Conservation (phyloP, 2,113 vertebrate genomes). For the Ophiodon elongatus region DNA sequence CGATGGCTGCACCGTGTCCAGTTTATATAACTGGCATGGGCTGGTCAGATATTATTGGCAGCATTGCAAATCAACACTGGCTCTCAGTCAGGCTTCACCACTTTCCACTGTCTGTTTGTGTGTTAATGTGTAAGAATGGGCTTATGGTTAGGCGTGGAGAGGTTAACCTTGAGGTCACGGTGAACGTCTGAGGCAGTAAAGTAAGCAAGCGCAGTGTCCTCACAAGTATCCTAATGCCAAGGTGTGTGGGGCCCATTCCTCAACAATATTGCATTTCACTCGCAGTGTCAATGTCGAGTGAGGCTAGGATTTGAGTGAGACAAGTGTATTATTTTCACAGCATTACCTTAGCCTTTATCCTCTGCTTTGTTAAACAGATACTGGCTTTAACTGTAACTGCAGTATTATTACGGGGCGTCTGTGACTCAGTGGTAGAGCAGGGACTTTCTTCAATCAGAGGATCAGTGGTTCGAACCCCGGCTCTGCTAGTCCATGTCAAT, state of each 20-base stretch:
- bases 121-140: conserved; percentile 60
- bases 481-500: too few species aligned
- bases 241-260: conserved; percentile 33
- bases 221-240: background rate
- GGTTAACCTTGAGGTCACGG: conserved; percentile 16
- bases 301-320: conserved; percentile 19
- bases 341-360: background rate
- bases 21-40: conserved; percentile 37
- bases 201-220: background rate
- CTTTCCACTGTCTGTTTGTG: conserved; percentile 53
- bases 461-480: too few species aligned
- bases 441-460: too few species aligned
- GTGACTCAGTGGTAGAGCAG: too few species aligned
- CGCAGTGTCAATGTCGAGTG: conserved; percentile 17
- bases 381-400: background rate
- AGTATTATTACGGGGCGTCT: background rate
- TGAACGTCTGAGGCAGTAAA: conserved; percentile 14
- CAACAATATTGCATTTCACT: conserved; percentile 17
- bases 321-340: conserved; percentile 14
- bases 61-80: conserved; percentile 55
- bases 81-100: conserved; percentile 46
- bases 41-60: conserved; percentile 45
- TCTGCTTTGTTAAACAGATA: conserved; percentile 11
- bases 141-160: conserved; percentile 1
- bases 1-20: conserved; percentile 23